These are phyloP conservation scores for Philhelius pedissequus DNA, from an alignment of 2,888 invertebrate species.

Conservation along the genomic window DNA sequence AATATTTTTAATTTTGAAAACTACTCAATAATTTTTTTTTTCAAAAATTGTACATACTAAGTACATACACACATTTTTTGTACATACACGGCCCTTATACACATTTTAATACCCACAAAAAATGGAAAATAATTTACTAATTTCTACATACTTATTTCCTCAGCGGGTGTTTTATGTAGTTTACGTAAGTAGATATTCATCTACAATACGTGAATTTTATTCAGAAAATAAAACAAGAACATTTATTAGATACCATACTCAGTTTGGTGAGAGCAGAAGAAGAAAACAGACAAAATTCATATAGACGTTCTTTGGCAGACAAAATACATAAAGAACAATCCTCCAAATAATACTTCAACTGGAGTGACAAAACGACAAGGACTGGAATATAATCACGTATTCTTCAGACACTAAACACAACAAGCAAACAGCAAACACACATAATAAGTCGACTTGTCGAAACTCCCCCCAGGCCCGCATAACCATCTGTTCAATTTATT, in stretches of 20 bases:
- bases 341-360: conserved; percentile 21
- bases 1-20: too few species aligned
- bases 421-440: background rate
- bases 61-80: too few species aligned
- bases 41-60: too few species aligned
- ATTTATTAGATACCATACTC: conserved; percentile 49
- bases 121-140: background rate
- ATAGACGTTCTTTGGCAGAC: conserved; percentile 38
- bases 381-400: conserved; percentile 15
- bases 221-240: conserved; percentile 12
- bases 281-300: conserved; percentile 33
- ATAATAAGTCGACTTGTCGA: background rate
- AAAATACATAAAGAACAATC: conserved; percentile 26
- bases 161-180: background rate
- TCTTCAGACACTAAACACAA: conserved; percentile 22
- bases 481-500: background rate
- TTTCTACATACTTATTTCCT: background rate
- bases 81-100: too few species aligned
- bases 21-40: too few species aligned
- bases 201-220: background rate
- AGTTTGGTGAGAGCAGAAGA: background rate
- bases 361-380: conserved; percentile 27
- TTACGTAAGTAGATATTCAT: too few species aligned
- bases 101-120: too few species aligned
- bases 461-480: background rate